Conservation (phyloP, 2,888 invertebrate genomes). For the Lasius platythorax region DNA sequence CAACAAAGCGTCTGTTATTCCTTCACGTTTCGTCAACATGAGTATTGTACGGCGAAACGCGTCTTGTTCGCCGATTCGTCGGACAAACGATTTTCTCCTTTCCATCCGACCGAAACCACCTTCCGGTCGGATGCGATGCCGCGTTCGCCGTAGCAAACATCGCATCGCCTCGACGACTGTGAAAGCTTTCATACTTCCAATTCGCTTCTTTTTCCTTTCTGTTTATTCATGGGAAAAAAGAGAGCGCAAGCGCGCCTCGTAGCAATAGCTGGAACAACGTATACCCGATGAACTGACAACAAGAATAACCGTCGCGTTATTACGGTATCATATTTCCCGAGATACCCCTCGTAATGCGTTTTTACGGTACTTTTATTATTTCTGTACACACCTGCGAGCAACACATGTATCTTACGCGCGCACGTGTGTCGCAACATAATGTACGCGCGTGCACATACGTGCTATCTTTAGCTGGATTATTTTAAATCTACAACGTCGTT, state of each 20-base stretch:
- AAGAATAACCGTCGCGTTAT: slow-evolving; percentile 33
- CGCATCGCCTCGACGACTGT: slow-evolving; percentile 43
- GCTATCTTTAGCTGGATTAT: slow-evolving; percentile 15
- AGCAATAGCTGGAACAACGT: slow-evolving; percentile 24
- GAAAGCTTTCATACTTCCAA: slow-evolving; percentile 58
- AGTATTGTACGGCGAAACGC: slow-evolving; percentile 26
- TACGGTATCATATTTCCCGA: slow-evolving; percentile 48
- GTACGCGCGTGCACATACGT: slow-evolving; percentile 5
- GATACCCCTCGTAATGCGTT: slow-evolving; percentile 38
- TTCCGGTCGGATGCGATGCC: slow-evolving; percentile 48
- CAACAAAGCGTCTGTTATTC: slow-evolving; percentile 17
- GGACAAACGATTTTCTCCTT: slow-evolving; percentile 55
- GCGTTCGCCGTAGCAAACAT: slow-evolving; percentile 50
- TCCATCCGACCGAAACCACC: slow-evolving; percentile 50
- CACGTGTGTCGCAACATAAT: neutral
- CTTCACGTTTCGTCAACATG: slow-evolving; percentile 37
- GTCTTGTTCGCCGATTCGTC: slow-evolving; percentile 47
- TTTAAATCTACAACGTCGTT: slow-evolving; percentile 37
- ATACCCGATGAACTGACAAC: slow-evolving; percentile 47
- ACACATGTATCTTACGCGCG: neutral
- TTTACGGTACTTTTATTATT: slow-evolving; percentile 42
- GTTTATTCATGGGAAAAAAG: slow-evolving; percentile 43
- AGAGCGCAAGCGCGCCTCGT: neutral
- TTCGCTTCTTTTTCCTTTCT: slow-evolving; percentile 45
- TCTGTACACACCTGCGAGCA: neutral